Percentiles rank a stretch among this genome's conserved stretches.
Conservation (phyloP, 2,888 invertebrate genomes). For the Blera fallax region DNA sequence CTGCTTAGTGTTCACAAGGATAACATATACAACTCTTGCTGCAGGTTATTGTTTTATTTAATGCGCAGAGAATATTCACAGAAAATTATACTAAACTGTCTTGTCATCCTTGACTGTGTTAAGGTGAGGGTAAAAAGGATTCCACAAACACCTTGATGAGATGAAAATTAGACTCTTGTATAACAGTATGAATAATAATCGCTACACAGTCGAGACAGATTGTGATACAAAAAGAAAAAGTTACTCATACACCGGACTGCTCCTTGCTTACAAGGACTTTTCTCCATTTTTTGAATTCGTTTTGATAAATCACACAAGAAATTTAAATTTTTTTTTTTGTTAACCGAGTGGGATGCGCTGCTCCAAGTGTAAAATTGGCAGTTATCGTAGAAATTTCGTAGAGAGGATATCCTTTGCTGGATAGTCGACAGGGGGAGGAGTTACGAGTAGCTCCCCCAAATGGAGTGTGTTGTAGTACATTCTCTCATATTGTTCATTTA, state of each 20-base stretch:
- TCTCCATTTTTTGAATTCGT: conserved; percentile 9
- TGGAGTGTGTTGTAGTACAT: conserved; percentile 29
- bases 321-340: conserved; percentile 35
- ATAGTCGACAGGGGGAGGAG: background rate
- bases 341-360: background rate
- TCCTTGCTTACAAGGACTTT: conserved; percentile 11
- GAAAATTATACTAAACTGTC: background rate
- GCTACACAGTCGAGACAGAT: background rate
- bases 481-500: conserved; percentile 26
- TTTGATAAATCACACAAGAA: conserved; percentile 39
- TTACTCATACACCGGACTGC: conserved; percentile 36
- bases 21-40: background rate
- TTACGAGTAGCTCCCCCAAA: too few species aligned
- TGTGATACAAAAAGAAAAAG: background rate
- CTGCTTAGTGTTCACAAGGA: background rate
- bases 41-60: conserved; percentile 35
- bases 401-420: background rate
- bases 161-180: conserved; percentile 15
- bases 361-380: conserved; percentile 7
- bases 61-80: background rate
- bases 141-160: background rate
- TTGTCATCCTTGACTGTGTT: background rate
- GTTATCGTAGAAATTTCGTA: conserved; percentile 26
- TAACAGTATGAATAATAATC: conserved; percentile 43
- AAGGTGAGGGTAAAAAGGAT: background rate